Evolutionary conservation across 2,113 vertebrate genomes (phyloP).

Genomic region (Erythrolamprus reginae): DNA sequence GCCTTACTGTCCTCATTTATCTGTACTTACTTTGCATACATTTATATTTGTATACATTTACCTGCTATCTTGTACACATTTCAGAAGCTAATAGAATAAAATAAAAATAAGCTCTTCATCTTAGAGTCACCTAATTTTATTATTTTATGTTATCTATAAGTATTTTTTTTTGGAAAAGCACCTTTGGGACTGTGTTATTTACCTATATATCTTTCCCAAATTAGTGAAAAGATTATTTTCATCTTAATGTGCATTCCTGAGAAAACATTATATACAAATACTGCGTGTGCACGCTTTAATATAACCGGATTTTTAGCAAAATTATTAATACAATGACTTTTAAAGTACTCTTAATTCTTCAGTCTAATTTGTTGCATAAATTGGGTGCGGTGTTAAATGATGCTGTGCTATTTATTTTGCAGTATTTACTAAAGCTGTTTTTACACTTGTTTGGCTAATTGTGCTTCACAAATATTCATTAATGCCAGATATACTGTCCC

Average conservation of each 20-base stretch:
- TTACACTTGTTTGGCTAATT: background rate
- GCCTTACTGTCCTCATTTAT: too few species aligned
- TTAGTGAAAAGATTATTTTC: background rate
- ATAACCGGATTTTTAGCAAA: background rate
- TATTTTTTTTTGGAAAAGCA: background rate
- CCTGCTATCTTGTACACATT: too few species aligned
- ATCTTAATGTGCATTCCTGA: conserved; percentile 7
- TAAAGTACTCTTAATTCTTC: background rate
- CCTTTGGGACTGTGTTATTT: background rate
- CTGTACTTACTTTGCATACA: too few species aligned
- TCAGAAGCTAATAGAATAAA: too few species aligned
- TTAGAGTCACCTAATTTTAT: background rate
- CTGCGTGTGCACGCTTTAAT: background rate
- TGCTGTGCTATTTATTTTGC: conserved; percentile 6
- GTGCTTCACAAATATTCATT: conserved; percentile 33
- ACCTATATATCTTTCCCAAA: background rate
- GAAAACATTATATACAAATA: conserved; percentile 5
- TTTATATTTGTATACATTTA: too few species aligned
- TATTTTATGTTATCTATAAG: background rate
- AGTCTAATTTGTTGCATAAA: conserved; percentile 7
- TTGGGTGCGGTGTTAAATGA: conserved; percentile 20
- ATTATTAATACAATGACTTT: background rate
- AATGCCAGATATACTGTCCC: conserved; percentile 8
- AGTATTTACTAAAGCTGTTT: conserved; percentile 15
- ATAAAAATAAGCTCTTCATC: background rate